These are phyloP conservation scores for Dynastes tityus DNA, from an alignment of 2,888 invertebrate species.

Conservation along the genomic window DNA sequence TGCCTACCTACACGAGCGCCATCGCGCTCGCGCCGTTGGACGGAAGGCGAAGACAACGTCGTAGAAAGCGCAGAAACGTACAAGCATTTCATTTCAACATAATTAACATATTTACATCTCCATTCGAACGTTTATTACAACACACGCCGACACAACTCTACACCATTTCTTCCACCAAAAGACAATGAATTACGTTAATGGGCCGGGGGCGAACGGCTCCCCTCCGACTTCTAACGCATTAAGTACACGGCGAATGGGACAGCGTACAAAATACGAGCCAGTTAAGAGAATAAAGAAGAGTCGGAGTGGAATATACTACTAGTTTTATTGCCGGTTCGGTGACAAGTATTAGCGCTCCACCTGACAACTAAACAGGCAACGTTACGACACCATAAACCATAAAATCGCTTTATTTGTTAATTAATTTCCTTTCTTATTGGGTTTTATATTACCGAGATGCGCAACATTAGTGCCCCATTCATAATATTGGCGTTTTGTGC, in stretches of 20 bases:
- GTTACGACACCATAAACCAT: conserved; percentile 66
- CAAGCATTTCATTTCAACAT: conserved; percentile 39
- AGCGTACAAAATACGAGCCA: conserved; percentile 69
- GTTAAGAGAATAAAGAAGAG: conserved; percentile 70
- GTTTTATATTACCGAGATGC: conserved; percentile 47
- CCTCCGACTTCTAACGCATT: conserved; percentile 67
- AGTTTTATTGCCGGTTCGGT: conserved; percentile 68
- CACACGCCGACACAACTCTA: conserved; percentile 42
- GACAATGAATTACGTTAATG: conserved; percentile 71
- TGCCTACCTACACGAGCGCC: not conserved
- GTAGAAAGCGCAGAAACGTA: conserved; percentile 22
- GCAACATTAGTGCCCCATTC: conserved; percentile 45
- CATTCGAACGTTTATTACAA: conserved; percentile 58
- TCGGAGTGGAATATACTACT: conserved; percentile 65
- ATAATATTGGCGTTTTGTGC: conserved; percentile 49
- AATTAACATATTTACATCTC: conserved; percentile 59
- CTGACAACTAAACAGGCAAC: conserved; percentile 66
- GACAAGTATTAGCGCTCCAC: conserved; percentile 69
- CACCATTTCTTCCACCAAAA: conserved; percentile 61
- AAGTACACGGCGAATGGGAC: conserved; percentile 69
- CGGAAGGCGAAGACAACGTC: conserved; percentile 1
- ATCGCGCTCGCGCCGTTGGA: not conserved
- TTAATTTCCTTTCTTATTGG: conserved; percentile 68
- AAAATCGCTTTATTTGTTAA: conserved; percentile 69
- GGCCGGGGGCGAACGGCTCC: conserved; percentile 65